These are phyloP conservation scores for Heliconius nattereri DNA, from an alignment of 1,140 invertebrate genomes.

Conservation along the genomic window DNA sequence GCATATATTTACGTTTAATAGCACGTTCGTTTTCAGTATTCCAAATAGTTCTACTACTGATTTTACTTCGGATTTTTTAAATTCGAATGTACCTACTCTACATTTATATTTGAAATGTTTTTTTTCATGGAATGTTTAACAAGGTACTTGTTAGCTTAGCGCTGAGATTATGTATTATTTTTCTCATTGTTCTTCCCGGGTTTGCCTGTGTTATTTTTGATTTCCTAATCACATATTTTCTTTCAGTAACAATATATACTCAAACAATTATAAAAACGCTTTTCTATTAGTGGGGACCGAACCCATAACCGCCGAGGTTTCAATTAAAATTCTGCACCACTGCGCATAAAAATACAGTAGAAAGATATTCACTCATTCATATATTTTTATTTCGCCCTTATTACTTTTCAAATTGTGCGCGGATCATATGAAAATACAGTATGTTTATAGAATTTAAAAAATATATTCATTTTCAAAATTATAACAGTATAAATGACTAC, in stretches of 20 bases:
- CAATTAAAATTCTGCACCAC: no score
- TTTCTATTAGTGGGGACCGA: no score
- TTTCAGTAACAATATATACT: no score
- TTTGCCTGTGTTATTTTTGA: no score
- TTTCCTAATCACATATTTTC: no score
- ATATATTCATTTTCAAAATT: background rate
- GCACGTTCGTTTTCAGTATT: constrained; percentile 7
- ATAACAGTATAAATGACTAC: background rate
- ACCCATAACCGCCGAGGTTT: no score
- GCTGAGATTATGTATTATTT: background rate
- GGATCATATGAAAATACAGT: background rate
- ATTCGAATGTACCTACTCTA: background rate
- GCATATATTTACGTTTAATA: constrained; percentile 8
- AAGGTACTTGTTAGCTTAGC: background rate
- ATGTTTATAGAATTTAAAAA: background rate
- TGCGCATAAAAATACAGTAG: no score
- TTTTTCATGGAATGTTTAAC: background rate
- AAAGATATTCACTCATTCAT: background rate
- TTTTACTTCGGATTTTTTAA: background rate
- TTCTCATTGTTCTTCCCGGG: background rate
- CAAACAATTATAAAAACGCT: no score
- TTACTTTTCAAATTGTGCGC: background rate
- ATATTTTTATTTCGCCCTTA: background rate
- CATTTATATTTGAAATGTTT: background rate
- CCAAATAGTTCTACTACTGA: background rate